phyloP scores from a whole-genome alignment of 2,113 vertebrate species.

The Balaeniceps rex region DNA sequence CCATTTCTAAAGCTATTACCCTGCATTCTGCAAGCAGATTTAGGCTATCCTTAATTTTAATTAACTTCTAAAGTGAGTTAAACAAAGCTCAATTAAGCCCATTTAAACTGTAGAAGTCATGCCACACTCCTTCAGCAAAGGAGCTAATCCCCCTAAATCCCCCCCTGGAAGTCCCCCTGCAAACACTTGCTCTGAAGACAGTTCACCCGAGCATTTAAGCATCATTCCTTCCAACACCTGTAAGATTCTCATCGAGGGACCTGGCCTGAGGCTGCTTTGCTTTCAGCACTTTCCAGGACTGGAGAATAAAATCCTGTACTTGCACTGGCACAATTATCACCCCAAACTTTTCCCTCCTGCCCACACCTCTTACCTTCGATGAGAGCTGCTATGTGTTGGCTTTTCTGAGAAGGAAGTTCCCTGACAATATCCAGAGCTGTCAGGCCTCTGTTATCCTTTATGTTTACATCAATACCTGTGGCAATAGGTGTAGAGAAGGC shows the following conservation, averaged over 20 bases:
- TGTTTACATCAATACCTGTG: conserved; percentile 90
- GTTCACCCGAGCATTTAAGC: neutral
- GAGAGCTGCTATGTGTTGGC: conserved; percentile 88
- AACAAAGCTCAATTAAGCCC: conserved; percentile 44
- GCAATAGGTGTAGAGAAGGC: neutral
- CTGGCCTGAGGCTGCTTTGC: neutral
- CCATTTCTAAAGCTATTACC: conserved; percentile 17
- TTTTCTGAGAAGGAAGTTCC: conserved; percentile 97
- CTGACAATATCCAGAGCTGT: conserved; percentile 92
- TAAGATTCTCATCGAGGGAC: neutral
- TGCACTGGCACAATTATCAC: neutral
- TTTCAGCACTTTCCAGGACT: neutral
- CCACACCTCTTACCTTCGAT: conserved; percentile 81
- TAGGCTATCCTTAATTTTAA: conserved; percentile 33
- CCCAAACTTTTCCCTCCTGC: neutral
- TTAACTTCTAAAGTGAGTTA: conserved; percentile 23
- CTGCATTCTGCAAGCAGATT: conserved; percentile 19
- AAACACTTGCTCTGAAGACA: neutral
- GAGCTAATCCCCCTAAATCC: neutral
- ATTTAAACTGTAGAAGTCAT: neutral
- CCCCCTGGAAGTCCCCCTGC: neutral
- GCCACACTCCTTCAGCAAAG: neutral
- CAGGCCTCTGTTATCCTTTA: conserved; percentile 86
- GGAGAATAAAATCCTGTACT: neutral
- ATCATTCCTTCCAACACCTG: neutral